Base-by-base conservation (phyloP, 2,888 invertebrate species). In the Platerodrilus igneus region DNA sequence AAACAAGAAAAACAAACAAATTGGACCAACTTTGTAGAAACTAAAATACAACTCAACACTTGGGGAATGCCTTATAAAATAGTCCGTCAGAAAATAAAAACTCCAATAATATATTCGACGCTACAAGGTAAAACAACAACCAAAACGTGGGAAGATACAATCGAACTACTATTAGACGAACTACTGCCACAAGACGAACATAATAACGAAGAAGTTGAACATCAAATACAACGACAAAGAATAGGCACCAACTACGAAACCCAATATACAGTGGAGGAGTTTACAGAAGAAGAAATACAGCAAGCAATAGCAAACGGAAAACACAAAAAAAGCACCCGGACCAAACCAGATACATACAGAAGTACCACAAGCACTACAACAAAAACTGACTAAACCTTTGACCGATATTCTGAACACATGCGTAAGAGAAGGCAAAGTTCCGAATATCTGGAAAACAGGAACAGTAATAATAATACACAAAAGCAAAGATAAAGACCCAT, bases 351-450 rank as follows among this genome's bases (percentile, higher is more conserved):
- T 40, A 1, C 31, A 11, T 1, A 3, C 29, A 3, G 40, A 45
- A 16, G 32, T 39, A 7, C 10, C 40, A 4, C 14, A 23, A 25
- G 7, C 7, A 3, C 9, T 29, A 1, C 3, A 3, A 6, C n/a
- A 19, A 1, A 11, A 27, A 13, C 3, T 41, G 13, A 1, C 9
- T 2, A 31, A 37, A 7, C 3, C 2, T 3, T 23, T 41, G 4
- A 22, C 32, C 7, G 9, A 5, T 3, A 17, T 51, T 0, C 43
- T 21, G 5, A 50, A 52, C 27, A 26, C 26, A 9, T 50, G 48
- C 29, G 7, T 50, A 1, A 10, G 19, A 11, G 11, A 27, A 2
- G 41, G 41, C 1, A 17, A 6, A 4, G 32, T 48, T 3, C 47
- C 48, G 1, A 37, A 20, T 1, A 22, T 13, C 1, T 48, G 42